phyloP scores from a whole-genome alignment of 2,113 vertebrate species.

The Synodontis membranacea region DNA sequence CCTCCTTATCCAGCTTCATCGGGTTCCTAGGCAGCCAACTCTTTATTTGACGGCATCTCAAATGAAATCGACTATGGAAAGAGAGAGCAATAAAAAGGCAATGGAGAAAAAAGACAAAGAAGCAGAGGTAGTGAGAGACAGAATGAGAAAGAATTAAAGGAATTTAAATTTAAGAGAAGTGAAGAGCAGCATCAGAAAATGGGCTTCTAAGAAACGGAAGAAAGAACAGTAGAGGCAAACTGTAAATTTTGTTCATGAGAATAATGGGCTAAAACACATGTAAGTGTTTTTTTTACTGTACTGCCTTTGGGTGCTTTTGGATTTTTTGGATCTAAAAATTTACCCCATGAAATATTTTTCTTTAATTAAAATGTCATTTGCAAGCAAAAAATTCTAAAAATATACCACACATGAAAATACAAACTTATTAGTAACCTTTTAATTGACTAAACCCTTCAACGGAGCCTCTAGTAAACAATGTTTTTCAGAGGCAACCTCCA shows the following conservation, averaged over 20 bases:
- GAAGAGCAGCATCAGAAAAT: not conserved
- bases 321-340: not conserved
- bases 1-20: slow-evolving; percentile 97
- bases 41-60: slow-evolving; percentile 86
- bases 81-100: not conserved
- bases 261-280: not conserved
- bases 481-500: slow-evolving; percentile 8
- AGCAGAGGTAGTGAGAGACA: not conserved
- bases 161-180: not conserved
- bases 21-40: slow-evolving; percentile 94
- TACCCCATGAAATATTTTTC: not conserved
- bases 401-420: not conserved
- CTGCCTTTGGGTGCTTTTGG: not conserved
- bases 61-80: slow-evolving; percentile 79
- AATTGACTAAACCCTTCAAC: not conserved
- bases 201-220: not conserved
- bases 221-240: not conserved
- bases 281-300: not conserved
- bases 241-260: not conserved
- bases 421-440: not conserved
- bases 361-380: not conserved
- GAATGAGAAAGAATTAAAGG: not conserved
- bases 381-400: not conserved
- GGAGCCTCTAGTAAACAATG: not conserved
- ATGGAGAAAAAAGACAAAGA: slow-evolving; percentile 6